Base-by-base conservation (phyloP, 2,797 vertebrate species). In the Amazona ochrocephala region DNA sequence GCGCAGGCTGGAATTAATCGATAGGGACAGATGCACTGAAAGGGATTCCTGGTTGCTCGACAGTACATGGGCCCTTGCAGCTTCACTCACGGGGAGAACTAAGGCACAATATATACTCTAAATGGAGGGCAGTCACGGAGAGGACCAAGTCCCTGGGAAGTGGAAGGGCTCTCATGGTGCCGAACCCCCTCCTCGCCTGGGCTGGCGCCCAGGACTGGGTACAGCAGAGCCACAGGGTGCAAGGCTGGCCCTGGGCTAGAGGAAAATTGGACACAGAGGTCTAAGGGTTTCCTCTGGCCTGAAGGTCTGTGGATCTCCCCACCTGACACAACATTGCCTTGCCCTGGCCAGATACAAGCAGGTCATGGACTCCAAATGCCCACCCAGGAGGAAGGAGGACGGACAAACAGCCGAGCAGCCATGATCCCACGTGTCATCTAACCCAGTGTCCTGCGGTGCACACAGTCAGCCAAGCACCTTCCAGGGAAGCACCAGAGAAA, bases 71-170 rank as follows among this genome's bases (percentile, higher is more conserved):
- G 88, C 74, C 72, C 83, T 71, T 16, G 11, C 65, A 87, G 92
- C 65, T 61, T 87, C 53, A 19, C 27, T 87, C 48, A n/a, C 13
- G 32, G 19, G 34, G 85, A 71, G 86, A 89, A 72, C 61, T 93
- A 93, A 97, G 96, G 96, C 95, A 96, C 91, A 90, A 61, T 29
- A 27, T 9, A 47, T 9, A 79, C 41, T 64, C 47, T 56, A 21
- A 64, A n/a, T 6, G 10, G 41, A 92, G 61, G 42, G 72, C 56
- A 82, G 14, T 22, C 20, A 54, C 1, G 0, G 24, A 41, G 51
- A 73, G 30, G 65, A 88, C 23, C 7, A 72, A 26, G 39, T 20
- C 11, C 22, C 14, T 2, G 1, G 45, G 32, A 61, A 4, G 29
- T 37, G 27, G 68, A 77, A 71, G 48, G 47, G 44, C 37, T 66